Evolutionary conservation across 2,797 vertebrate species (phyloP), one percentile per base, ranked within the genome.

Genomic region (Sylvilagus floridanus): DNA sequence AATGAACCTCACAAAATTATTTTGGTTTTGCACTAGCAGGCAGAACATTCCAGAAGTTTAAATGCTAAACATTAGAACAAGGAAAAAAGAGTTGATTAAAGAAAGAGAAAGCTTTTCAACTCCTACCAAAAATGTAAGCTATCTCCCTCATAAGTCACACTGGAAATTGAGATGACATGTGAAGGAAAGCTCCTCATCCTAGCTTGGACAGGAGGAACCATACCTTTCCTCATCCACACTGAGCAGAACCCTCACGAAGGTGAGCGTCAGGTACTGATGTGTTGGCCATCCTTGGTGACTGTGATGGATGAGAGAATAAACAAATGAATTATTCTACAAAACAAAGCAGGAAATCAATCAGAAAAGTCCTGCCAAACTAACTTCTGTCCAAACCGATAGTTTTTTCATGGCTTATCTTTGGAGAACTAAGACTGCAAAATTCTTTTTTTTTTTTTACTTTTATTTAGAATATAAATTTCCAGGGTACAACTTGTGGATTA

Each of bases 91-190:
- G 76, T 85, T 76, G 7, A 22, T 47, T 47, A 82, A 69, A 87
- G 73, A 84, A 54, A 71, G 12, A 28, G n/a, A 91, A 47, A 62
- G 19, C 19, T 66, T 79, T 52, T 92, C 78, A 83, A 93, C 75
- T 54, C 50, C 52, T 42, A 60, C 52, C 21, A 79, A 76, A 92
- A 79, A n/a, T 52, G 7, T 19, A 71, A 78, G 7, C 19, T 21
- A 72, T 72, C 22, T 92, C 19, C 63, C 75, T 71, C 26, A 65
- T 65, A 93, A 71, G 63, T 17, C 11, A 8, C 47, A 62, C 2
- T 7, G 4, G 75, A 62, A 87, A 78, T 32, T 13, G 12, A 68
- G 50, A 32, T 68, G 63, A 68, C 21, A 12, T 57, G 66, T 88
- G 24, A 88, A 75, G 47, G 26, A 78, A 57, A 37, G 26, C 4